These are phyloP conservation scores for Melanogrammus aeglefinus DNA, from an alignment of 2,797 vertebrate genomes.

Conservation along the genomic window DNA sequence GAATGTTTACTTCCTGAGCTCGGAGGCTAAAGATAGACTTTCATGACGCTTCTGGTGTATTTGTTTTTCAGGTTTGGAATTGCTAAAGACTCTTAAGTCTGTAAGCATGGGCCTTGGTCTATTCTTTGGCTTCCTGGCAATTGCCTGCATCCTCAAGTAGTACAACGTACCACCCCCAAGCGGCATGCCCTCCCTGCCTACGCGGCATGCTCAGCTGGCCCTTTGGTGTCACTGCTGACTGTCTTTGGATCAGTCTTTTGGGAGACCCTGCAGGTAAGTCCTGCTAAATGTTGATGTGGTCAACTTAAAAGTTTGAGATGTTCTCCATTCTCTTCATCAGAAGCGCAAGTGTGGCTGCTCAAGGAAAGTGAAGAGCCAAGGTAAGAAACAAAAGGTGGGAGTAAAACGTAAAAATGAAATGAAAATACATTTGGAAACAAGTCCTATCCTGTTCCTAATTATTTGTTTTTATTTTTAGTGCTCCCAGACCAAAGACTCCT, in stretches of 20 bases:
- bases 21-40: too few species aligned
- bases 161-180: conserved; percentile 31
- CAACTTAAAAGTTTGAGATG: not conserved
- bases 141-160: conserved; percentile 85
- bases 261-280: too few species aligned
- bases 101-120: too few species aligned
- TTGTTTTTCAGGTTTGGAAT: conserved; percentile 78
- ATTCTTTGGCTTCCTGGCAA: conserved; percentile 84
- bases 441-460: not conserved
- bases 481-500: conserved; percentile 65
- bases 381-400: conserved; percentile 54
- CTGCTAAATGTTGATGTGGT: not conserved
- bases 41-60: not conserved
- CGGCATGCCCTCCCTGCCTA: too few species aligned
- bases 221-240: not conserved
- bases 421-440: not conserved
- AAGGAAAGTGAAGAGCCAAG: conserved; percentile 76
- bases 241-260: not conserved
- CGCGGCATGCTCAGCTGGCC: too few species aligned
- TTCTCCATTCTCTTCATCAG: conserved; percentile 57
- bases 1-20: too few species aligned
- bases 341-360: conserved; percentile 82
- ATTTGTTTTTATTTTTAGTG: conserved; percentile 12
- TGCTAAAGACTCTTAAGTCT: too few species aligned
- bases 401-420: not conserved